Percentiles rank a stretch among this genome's conserved stretches.
These are phyloP conservation scores for Dendrolimus pini DNA, from an alignment of 2,888 invertebrate species.

Conservation along the genomic window DNA sequence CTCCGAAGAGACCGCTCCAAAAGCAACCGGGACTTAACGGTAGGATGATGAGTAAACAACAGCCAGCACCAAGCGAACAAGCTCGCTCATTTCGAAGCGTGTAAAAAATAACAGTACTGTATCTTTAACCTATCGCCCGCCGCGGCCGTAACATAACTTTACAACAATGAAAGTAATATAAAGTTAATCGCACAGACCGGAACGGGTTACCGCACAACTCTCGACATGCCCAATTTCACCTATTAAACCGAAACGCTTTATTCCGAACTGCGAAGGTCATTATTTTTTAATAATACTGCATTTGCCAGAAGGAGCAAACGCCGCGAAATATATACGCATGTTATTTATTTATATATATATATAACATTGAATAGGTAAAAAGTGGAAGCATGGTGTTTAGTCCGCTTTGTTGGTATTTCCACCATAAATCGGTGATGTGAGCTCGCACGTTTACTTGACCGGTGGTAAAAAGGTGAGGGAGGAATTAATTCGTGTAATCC, in stretches of 20 bases:
- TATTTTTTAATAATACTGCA: conserved; percentile 4
- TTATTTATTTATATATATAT: no score
- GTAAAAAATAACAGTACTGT: not conserved
- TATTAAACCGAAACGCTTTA: conserved; percentile 22
- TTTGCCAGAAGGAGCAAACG: not conserved
- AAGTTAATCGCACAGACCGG: conserved; percentile 23
- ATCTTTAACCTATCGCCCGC: not conserved
- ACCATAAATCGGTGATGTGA: no score
- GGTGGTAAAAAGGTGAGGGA: no score
- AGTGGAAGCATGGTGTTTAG: no score
- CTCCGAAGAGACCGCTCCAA: no score
- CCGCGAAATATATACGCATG: not conserved
- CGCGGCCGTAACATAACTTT: conserved; percentile 16
- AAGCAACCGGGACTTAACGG: no score
- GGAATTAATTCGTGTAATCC: no score
- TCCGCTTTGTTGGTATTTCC: no score
- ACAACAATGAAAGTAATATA: conserved; percentile 32
- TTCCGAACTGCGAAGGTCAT: conserved; percentile 13
- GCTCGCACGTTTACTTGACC: no score
- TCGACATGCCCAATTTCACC: conserved; percentile 27
- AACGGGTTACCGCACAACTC: not conserved
- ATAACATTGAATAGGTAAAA: no score
- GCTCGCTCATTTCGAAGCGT: conserved; percentile 3
- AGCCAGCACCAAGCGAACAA: not conserved
- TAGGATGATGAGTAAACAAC: no score